Evolutionary conservation across 2,797 vertebrate genomes (phyloP).

Genomic region (Lycodopsis pacificus): DNA sequence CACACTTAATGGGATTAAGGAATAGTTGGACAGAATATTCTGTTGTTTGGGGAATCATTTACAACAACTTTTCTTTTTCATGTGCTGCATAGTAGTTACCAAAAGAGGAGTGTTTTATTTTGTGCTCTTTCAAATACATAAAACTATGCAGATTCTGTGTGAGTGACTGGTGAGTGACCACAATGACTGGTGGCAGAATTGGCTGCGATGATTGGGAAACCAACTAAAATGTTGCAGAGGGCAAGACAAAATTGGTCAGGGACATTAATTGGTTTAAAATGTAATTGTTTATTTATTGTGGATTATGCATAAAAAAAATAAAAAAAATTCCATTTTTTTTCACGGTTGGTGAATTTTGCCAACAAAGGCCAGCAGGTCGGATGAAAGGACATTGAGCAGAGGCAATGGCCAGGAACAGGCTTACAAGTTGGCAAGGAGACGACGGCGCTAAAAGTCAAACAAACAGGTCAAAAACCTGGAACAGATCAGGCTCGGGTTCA

Average conservation of each 20-base stretch:
- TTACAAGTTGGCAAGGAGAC: background rate
- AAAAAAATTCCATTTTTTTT: background rate
- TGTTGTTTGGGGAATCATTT: too few relatives aligned
- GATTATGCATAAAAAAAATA: background rate
- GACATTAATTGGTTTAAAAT: background rate
- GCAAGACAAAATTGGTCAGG: background rate
- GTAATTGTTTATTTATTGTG: background rate
- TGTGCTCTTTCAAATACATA: too few relatives aligned
- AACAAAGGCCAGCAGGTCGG: background rate
- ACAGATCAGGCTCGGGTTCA: background rate
- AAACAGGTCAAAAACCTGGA: background rate
- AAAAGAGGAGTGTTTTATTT: too few relatives aligned
- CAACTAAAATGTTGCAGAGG: background rate
- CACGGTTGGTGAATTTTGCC: background rate
- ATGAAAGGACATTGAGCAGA: background rate
- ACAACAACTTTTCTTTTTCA: too few relatives aligned
- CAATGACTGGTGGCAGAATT: background rate
- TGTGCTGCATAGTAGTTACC: too few relatives aligned
- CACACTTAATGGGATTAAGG: background rate
- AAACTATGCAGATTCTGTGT: too few relatives aligned
- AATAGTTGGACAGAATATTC: background rate
- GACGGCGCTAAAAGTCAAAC: background rate
- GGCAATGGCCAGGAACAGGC: background rate
- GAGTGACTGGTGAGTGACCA: background rate
- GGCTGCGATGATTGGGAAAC: rapidly evolving